Base-by-base conservation (phyloP, 2,888 invertebrate species). In the Polymixis lichenea region DNA sequence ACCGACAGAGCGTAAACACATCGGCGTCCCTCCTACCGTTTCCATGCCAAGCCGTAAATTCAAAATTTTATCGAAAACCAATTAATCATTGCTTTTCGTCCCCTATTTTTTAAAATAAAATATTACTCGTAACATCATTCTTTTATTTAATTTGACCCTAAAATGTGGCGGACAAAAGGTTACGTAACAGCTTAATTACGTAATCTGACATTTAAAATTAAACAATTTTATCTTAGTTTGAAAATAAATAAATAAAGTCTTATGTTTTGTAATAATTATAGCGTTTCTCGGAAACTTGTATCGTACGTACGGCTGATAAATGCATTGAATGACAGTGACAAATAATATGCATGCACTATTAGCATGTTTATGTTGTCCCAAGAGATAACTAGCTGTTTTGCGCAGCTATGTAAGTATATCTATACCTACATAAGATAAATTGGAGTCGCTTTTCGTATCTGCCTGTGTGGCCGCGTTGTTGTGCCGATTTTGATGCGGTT, bases 191-290 rank as follows among this genome's bases (percentile, higher is more conserved):
- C 32, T 5, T 25, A 46, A 46, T 61, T 46, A 71, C n/a, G 53
- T 82, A 72, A 80, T 43, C 53, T 62, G 61, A n/a, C 82, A 64
- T 71, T 71, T 65, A 70, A 68, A 77, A 55, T 55, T 28, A 38
- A 58, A 61, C 62, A 64, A 65, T 46, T 11, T 74, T 53, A 75
- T 76, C 75, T 71, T n/a, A 22, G 38, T n/a, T 28, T 71, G 22
- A 28, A 80, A 67, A 67, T 70, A 71, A 56, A 70, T 51, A 13
- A 25, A 22, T 28, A 28, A 28, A 22, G 28, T 28, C 7, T 22
- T 22, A 76, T 71, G 56, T 76, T 82, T 53, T 67, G 69, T 53
- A 32, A 65, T 71, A 71, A 76, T 76, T 67, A 71, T 55, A 65
- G 43, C 25, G 9, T 19, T 72, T 72, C 77, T 77, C 25, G 32